Evolutionary conservation across 1,140 invertebrate species (phyloP).

Genomic region (Aphaenogaster ashmeadi): DNA sequence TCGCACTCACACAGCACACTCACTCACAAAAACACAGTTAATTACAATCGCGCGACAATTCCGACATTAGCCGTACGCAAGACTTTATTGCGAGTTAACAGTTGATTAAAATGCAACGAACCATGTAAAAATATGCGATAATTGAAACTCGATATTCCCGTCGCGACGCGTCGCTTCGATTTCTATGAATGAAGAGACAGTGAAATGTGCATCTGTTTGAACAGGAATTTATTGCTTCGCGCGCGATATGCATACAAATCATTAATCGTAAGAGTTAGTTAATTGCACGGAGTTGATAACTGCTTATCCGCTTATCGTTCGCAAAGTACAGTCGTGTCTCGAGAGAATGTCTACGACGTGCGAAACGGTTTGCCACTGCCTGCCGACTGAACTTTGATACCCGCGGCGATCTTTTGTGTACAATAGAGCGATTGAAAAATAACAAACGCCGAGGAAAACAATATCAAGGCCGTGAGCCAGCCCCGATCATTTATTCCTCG

Average conservation of each 20-base stretch:
- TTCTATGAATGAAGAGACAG: neutral
- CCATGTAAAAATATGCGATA: neutral
- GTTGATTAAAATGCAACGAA: neutral
- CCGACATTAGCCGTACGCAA: neutral
- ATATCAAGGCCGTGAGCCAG: neutral
- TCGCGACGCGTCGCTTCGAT: slow-evolving; percentile 1
- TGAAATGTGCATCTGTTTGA: slow-evolving; percentile 7
- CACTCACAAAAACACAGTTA: neutral
- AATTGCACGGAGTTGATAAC: neutral
- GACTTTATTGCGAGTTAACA: neutral
- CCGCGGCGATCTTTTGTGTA: neutral
- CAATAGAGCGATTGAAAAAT: neutral
- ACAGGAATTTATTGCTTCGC: neutral
- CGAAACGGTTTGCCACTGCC: neutral
- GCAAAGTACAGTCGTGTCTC: neutral
- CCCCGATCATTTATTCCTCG: neutral
- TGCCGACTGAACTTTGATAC: neutral
- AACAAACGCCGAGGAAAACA: neutral
- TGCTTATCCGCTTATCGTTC: neutral
- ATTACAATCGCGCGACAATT: neutral
- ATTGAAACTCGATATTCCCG: neutral
- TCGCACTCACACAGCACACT: neutral
- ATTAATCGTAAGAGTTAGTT: neutral
- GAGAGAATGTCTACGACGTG: neutral
- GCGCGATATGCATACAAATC: neutral